Evolutionary conservation across 2,113 vertebrate species (phyloP).

Genomic region (Oncorhynchus tshawytscha): DNA sequence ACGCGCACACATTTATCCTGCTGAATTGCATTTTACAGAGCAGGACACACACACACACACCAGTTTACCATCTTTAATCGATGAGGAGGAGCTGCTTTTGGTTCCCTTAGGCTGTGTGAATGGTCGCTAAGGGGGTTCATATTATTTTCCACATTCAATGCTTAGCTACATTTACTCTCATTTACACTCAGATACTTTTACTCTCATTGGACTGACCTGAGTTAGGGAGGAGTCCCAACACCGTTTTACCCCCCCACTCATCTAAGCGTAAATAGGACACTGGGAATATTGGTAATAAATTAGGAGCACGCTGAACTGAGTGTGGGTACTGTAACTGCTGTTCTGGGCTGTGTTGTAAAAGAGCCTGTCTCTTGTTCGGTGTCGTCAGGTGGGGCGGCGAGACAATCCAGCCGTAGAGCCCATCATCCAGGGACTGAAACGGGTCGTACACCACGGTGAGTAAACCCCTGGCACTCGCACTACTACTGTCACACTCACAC

Average conservation of each 20-base stretch:
- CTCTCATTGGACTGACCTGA: constrained; percentile 69
- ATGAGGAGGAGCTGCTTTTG: constrained; percentile 57
- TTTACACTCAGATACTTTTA: constrained; percentile 47
- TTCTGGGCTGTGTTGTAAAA: not conserved
- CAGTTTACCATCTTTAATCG: constrained; percentile 72
- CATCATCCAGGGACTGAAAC: constrained; percentile 96
- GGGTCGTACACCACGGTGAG: constrained; percentile 98
- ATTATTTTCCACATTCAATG: constrained; percentile 73
- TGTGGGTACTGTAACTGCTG: not conserved
- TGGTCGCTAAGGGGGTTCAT: constrained; percentile 65
- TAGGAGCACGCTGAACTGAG: not conserved
- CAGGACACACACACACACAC: constrained; percentile 45
- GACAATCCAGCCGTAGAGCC: constrained; percentile 94
- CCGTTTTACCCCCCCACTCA: constrained; percentile 57
- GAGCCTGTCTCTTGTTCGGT: constrained; percentile 65
- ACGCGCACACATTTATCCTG: constrained; percentile 39
- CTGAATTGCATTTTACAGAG: constrained; percentile 67
- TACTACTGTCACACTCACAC: not conserved
- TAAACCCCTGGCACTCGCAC: constrained; percentile 43
- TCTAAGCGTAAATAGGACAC: constrained; percentile 60
- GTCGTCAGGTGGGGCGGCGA: constrained; percentile 85
- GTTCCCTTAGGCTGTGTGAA: constrained; percentile 67
- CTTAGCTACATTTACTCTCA: constrained; percentile 39
- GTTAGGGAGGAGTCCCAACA: constrained; percentile 60
- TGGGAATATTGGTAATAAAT: constrained; percentile 39